Evolutionary conservation across 2,888 invertebrate genomes (phyloP).

Genomic region (Drosophila monieri): DNA sequence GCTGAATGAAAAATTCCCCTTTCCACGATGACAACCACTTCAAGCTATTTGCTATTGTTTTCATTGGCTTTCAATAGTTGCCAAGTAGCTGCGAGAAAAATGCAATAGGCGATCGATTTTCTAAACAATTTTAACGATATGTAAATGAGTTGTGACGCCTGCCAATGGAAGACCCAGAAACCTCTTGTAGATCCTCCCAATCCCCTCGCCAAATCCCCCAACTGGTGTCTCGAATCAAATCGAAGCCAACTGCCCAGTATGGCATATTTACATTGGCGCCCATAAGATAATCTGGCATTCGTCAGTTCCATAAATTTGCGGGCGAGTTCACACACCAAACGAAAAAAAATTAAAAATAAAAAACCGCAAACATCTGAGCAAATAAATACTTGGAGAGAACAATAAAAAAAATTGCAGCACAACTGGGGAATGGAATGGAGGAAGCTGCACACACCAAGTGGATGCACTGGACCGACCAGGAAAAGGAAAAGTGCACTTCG

Average conservation of each 20-base stretch:
- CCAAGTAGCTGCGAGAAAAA: slow-evolving; percentile 37
- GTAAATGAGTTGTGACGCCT: slow-evolving; percentile 53
- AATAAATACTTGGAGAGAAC: slow-evolving; percentile 59
- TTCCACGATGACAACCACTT: slow-evolving; percentile 22
- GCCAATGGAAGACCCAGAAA: background rate
- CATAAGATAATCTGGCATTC: slow-evolving; percentile 75
- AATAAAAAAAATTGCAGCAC: slow-evolving; percentile 10
- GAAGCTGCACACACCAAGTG: slow-evolving; percentile 26
- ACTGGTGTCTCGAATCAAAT: slow-evolving; percentile 17
- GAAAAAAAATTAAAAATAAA: slow-evolving; percentile 15
- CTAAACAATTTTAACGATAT: slow-evolving; percentile 56
- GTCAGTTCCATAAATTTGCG: slow-evolving; percentile 64
- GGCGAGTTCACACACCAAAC: slow-evolving; percentile 18
- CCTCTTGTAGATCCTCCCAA: background rate
- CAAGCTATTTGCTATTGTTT: slow-evolving; percentile 27
- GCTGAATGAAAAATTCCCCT: slow-evolving; percentile 4
- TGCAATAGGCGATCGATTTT: slow-evolving; percentile 44
- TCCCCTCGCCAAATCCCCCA: slow-evolving; percentile 1
- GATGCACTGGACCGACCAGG: slow-evolving; percentile 46
- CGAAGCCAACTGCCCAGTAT: slow-evolving; percentile 35
- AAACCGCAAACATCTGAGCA: slow-evolving; percentile 37
- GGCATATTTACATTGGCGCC: slow-evolving; percentile 66
- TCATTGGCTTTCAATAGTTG: slow-evolving; percentile 22
- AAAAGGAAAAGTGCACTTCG: slow-evolving; percentile 53
- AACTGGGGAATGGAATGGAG: slow-evolving; percentile 23